Percentiles rank a stretch among this genome's conserved stretches.
These are phyloP conservation scores for Stenotaenia linearis DNA, from an alignment of 2,888 invertebrate species.

Conservation along the genomic window DNA sequence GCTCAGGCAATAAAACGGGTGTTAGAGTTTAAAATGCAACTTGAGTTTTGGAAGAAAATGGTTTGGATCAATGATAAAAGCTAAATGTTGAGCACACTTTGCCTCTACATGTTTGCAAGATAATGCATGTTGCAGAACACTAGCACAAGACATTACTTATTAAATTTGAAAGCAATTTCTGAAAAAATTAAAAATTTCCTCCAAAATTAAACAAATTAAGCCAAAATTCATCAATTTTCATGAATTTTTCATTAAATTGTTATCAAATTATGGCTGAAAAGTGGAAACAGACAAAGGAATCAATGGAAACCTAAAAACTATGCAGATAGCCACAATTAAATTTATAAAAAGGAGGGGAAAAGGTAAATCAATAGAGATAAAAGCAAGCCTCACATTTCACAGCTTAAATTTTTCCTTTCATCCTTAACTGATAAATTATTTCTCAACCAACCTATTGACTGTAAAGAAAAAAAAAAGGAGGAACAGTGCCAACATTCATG, in stretches of 20 bases:
- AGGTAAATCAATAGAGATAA: neutral
- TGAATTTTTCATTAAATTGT: no score
- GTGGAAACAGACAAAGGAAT: no score
- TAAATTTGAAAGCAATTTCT: no score
- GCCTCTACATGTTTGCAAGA: neutral
- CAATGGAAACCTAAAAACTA: no score
- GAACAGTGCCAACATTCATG: conserved; percentile 9
- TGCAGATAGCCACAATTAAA: neutral
- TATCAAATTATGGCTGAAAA: no score
- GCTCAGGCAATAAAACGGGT: neutral
- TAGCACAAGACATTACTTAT: neutral
- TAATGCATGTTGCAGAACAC: neutral
- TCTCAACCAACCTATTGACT: neutral
- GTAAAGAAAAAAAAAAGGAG: neutral
- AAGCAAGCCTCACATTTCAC: neutral
- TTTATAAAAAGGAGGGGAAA: neutral
- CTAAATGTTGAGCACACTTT: neutral
- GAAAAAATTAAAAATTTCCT: no score
- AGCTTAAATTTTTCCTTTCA: neutral
- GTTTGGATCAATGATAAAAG: neutral
- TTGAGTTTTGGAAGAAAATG: conserved; percentile 2
- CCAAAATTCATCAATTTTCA: no score
- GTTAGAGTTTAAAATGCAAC: neutral
- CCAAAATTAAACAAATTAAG: no score
- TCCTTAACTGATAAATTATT: neutral